These are phyloP conservation scores for Nemotelus nigrinus DNA, from an alignment of 2,888 invertebrate species.

Conservation along the genomic window DNA sequence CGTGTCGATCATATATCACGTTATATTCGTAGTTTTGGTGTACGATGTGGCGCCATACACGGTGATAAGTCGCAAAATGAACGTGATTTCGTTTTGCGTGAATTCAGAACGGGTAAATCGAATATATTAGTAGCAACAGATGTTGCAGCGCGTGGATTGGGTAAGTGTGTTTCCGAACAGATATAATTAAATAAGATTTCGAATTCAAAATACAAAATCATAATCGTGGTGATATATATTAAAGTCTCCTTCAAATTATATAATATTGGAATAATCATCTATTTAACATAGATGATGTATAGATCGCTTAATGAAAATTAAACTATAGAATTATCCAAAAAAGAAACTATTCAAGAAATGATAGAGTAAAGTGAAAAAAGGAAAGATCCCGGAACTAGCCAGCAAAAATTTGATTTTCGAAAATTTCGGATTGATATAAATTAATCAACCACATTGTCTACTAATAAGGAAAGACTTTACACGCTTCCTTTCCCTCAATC, in stretches of 20 bases:
- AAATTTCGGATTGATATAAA: not conserved
- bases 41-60: slow-evolving; percentile 87
- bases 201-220: not conserved
- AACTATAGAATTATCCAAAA: not conserved
- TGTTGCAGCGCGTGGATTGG: slow-evolving; percentile 93
- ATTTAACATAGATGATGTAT: not conserved
- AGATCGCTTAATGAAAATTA: not conserved
- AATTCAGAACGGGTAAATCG: slow-evolving; percentile 85
- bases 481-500: too few species aligned
- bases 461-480: too few species aligned
- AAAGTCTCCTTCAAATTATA: too few species aligned
- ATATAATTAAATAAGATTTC: not conserved
- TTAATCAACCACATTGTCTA: not conserved
- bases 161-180: slow-evolving; percentile 18
- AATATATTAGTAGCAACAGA: slow-evolving; percentile 95
- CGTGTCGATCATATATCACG: slow-evolving; percentile 89
- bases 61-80: slow-evolving; percentile 96
- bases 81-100: slow-evolving; percentile 88
- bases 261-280: too few species aligned
- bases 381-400: not conserved
- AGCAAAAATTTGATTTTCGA: not conserved
- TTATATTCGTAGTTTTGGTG: slow-evolving; percentile 83
- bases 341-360: not conserved
- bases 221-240: not conserved
- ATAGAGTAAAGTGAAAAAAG: not conserved